A percentile compares a stretch with the other conserved stretches of the same genome.
Conservation (phyloP, 2,888 invertebrate species). For the Melanostoma mellinum region DNA sequence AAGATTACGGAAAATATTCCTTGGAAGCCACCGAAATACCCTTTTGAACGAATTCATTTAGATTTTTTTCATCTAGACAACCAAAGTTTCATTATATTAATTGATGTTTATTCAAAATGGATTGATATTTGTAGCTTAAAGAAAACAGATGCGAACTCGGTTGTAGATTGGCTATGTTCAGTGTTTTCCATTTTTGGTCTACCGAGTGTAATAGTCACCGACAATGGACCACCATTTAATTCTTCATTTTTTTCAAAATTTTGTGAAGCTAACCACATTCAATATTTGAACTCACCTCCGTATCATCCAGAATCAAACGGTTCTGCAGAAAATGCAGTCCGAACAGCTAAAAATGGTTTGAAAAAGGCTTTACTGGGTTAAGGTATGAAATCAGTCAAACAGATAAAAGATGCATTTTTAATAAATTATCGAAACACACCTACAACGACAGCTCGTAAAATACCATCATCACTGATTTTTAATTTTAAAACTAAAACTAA, state of each 20-base stretch:
- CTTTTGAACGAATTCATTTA: not conserved
- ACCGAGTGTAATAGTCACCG: slow-evolving; percentile 10
- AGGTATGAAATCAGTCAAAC: too few relatives aligned
- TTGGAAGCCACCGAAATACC: not conserved
- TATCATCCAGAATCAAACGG: not conserved
- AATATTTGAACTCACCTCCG: not conserved
- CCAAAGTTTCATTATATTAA: not conserved
- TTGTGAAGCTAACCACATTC: not conserved
- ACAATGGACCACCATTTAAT: slow-evolving; percentile 10
- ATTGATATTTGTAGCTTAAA: slow-evolving; percentile 13
- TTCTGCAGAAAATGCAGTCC: not conserved
- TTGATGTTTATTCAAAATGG: slow-evolving; percentile 3
- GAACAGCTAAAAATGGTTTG: not conserved
- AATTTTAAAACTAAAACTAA: not conserved
- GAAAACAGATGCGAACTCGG: not conserved
- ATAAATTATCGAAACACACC: not conserved
- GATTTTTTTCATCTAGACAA: slow-evolving; percentile 17
- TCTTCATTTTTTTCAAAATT: slow-evolving; percentile 12
- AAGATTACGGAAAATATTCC: not conserved
- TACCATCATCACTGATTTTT: not conserved
- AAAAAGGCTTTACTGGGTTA: not conserved
- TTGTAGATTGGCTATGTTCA: not conserved
- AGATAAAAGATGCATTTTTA: not conserved
- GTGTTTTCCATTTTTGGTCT: slow-evolving; percentile 7
- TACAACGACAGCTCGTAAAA: not conserved